phyloP scores from a whole-genome alignment of 2,113 vertebrate genomes.

The Cottus gobio region DNA sequence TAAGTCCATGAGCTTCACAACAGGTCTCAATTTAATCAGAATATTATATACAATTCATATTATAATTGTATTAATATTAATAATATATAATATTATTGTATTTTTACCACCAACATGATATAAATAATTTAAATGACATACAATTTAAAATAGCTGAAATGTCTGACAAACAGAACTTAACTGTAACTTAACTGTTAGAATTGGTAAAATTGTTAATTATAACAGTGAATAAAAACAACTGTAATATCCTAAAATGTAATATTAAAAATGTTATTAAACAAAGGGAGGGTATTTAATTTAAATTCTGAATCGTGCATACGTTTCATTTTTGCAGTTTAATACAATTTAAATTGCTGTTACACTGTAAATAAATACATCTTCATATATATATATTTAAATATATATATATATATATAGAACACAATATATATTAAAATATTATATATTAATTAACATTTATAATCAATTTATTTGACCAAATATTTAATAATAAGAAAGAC shows the following conservation, averaged over 20 bases:
- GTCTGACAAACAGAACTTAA: background rate
- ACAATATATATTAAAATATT: background rate
- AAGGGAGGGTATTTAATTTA: background rate
- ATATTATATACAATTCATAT: background rate
- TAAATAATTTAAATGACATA: background rate
- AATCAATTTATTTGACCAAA: background rate
- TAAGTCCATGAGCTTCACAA: background rate
- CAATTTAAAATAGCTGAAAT: background rate
- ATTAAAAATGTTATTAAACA: background rate
- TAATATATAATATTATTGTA: too few species aligned
- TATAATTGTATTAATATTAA: too few species aligned
- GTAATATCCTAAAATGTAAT: background rate
- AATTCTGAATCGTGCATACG: background rate
- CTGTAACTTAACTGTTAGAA: background rate
- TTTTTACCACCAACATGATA: background rate
- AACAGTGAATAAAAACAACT: background rate
- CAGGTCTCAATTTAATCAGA: background rate
- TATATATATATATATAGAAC: background rate
- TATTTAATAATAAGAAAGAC: constrained; percentile 10
- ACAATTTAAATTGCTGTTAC: background rate
- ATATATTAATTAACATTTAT: background rate
- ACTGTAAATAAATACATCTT: constrained; percentile 14
- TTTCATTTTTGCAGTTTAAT: background rate
- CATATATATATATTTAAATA: background rate
- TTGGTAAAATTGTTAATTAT: background rate